Base-by-base conservation (phyloP, 2,888 invertebrate species). In the Himalopsyche anomala region DNA sequence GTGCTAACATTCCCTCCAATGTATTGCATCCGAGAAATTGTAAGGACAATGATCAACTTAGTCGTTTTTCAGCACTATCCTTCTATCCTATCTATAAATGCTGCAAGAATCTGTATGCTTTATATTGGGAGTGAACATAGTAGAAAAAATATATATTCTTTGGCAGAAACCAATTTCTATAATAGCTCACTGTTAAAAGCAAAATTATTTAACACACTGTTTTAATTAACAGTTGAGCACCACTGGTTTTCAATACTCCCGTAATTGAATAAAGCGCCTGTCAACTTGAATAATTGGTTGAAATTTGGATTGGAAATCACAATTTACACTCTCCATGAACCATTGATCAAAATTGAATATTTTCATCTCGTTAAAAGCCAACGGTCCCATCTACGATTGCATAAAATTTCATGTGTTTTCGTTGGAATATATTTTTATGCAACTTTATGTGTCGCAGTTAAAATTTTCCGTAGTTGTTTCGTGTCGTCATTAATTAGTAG, bases 331-430 rank as follows among this genome's bases (percentile, higher is more conserved):
- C 36, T 36, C 36, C 38, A 36, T 74, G 36, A 36, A 74, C 12
- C 36, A 36, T 74, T 74, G 38, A 74, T 74, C 74, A 74, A 74
- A 74, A 74, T 38, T 6, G 74, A 74, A 74, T 74, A 74, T 74
- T 74, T 74, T 19, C 38, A 74, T 74, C 74, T 74, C 74, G 74
- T 74, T 74, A 74, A 74, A 74, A 74, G 74, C 74, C 74, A 74
- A 19, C 28, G 9, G 74, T 36, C 5, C 38, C 36, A 36, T 19
- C 62, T 74, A 28, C 38, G 74, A 74, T 74, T 74, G 74, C 11
- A 74, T 38, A 36, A 69, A 74, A 38, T 74, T 11, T 15, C 5
- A 5, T 36, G 74, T 36, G 74, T 74, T 74, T 74, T 74, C 38
- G 74, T 74, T 36, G 74, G 74, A 36, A 69, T 28, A 69, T 74